phyloP scores from a whole-genome alignment of 2,888 invertebrate genomes.

The Crossocerus cetratus region DNA sequence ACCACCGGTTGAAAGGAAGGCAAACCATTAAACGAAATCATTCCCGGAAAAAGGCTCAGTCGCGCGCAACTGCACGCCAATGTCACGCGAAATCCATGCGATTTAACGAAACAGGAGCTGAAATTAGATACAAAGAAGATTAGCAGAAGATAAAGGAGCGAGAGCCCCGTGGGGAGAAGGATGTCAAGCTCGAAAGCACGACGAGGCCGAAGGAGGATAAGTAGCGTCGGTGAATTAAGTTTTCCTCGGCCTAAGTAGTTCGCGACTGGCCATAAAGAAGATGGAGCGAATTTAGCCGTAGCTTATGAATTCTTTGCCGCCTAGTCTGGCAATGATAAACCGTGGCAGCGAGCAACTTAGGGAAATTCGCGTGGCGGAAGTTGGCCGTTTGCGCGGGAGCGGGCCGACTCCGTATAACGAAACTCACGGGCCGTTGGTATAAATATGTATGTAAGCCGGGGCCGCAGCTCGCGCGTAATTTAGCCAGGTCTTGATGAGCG shows the following conservation, averaged over 20 bases:
- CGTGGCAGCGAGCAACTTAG: constrained; percentile 8
- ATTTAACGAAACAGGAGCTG: neutral
- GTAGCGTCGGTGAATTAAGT: constrained; percentile 25
- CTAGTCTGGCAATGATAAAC: constrained; percentile 20
- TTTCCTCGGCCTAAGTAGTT: constrained; percentile 29
- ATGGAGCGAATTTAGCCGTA: constrained; percentile 9
- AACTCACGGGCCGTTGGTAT: neutral
- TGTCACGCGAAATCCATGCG: neutral
- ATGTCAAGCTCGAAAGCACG: neutral
- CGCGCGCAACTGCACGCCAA: too few relatives aligned
- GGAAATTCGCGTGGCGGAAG: constrained; percentile 12
- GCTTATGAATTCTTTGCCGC: constrained; percentile 22
- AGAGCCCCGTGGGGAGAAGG: neutral
- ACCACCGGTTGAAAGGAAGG: too few relatives aligned
- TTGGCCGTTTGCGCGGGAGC: neutral
- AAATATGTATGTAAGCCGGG: neutral
- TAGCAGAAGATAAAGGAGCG: too few relatives aligned
- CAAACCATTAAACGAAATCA: too few relatives aligned
- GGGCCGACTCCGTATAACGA: neutral
- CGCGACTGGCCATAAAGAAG: constrained; percentile 25
- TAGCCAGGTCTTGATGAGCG: constrained; percentile 5
- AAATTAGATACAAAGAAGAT: constrained; percentile 1
- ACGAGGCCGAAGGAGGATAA: neutral
- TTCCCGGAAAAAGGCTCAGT: too few relatives aligned
- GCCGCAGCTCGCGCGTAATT: constrained; percentile 19